A percentile compares a stretch with the other conserved stretches of the same genome.
Conservation (phyloP, 2,888 invertebrate genomes). For the Lacanobia wlatinum region DNA sequence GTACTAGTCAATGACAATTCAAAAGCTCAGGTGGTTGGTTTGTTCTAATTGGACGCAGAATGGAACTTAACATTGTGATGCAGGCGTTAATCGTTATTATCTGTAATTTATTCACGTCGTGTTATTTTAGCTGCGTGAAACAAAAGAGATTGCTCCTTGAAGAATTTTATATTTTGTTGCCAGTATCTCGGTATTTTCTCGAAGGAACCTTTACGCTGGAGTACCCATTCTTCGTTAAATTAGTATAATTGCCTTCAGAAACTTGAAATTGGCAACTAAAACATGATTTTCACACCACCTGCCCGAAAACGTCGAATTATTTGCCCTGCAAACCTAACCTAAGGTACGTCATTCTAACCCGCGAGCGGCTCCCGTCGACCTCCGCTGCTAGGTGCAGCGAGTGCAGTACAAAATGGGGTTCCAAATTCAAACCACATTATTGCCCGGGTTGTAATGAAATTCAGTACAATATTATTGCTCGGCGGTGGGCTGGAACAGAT, state of each 20-base stretch:
- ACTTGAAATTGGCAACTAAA: not conserved
- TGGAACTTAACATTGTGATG: conserved; percentile 32
- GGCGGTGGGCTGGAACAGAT: no score
- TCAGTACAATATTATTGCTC: no score
- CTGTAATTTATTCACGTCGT: conserved; percentile 24
- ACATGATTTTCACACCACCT: not conserved
- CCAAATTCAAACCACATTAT: no score
- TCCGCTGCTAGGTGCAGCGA: no score
- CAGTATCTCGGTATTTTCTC: conserved; percentile 5
- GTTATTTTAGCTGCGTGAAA: conserved; percentile 32
- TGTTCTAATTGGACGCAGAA: conserved; percentile 54
- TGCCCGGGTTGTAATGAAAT: no score
- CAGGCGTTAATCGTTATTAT: conserved; percentile 35
- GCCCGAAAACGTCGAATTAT: no score
- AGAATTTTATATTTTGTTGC: not conserved
- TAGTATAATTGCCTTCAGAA: not conserved
- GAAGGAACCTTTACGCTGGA: not conserved
- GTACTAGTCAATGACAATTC: conserved; percentile 56
- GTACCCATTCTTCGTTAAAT: not conserved
- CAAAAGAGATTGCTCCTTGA: conserved; percentile 14
- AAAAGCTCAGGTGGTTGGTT: conserved; percentile 45
- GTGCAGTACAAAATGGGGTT: no score
- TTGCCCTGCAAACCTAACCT: no score
- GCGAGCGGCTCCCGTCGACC: no score
- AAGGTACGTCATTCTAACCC: no score